Percentiles rank a stretch among this genome's conserved stretches.
Conservation (phyloP, 1,140 invertebrate genomes). For the Musca domestica region DNA sequence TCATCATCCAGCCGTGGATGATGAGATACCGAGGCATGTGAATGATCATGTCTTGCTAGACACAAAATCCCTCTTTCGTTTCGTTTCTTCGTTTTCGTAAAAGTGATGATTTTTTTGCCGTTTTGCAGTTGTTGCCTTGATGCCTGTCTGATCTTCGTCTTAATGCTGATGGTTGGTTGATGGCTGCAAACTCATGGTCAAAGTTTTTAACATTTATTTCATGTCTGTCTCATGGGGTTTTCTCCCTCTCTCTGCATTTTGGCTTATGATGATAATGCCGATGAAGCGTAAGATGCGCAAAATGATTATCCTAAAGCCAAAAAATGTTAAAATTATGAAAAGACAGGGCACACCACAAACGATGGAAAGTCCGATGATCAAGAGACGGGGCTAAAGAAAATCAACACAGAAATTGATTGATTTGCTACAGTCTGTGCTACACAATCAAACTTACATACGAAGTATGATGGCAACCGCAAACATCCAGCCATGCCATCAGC, state of each 20-base stretch:
- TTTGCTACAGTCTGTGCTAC: background rate
- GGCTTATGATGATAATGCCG: constrained; percentile 3
- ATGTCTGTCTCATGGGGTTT: background rate
- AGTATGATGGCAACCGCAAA: no score
- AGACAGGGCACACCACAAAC: background rate
- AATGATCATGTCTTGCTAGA: background rate
- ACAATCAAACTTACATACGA: no score
- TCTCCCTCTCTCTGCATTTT: background rate
- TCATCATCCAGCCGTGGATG: background rate
- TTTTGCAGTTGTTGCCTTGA: background rate
- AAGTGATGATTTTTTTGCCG: background rate
- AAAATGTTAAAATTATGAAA: background rate
- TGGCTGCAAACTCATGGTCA: no score
- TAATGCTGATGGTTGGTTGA: no score
- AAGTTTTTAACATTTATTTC: background rate
- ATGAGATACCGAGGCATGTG: background rate
- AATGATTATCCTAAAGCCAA: constrained; percentile 4
- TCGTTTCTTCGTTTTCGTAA: no score
- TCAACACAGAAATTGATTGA: constrained; percentile 17
- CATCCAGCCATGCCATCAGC: no score
- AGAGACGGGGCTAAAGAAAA: background rate
- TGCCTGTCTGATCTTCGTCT: no score
- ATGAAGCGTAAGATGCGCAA: constrained; percentile 9
- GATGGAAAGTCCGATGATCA: no score
- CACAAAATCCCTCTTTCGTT: no score